Evolutionary conservation across 2,888 invertebrate genomes (phyloP).

Genomic region (Xylota sylvarum): DNA sequence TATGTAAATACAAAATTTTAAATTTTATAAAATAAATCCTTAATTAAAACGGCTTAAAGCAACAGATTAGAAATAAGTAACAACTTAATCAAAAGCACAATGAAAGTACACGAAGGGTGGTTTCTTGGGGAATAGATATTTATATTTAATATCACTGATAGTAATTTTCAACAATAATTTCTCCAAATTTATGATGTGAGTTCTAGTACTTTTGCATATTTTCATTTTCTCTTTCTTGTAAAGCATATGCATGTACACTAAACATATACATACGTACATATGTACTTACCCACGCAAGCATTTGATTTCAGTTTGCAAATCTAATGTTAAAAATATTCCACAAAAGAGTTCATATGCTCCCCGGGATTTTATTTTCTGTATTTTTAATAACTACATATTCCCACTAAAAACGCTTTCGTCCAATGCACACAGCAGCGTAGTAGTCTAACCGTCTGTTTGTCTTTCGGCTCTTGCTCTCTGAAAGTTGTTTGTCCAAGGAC

Average conservation of each 20-base stretch:
- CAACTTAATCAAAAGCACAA: background rate
- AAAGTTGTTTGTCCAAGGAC: slow-evolving; percentile 60
- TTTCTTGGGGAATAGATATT: background rate
- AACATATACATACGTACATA: too few species aligned
- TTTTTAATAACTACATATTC: slow-evolving; percentile 63
- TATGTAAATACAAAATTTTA: background rate
- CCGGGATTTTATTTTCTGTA: slow-evolving; percentile 53
- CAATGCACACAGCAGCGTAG: slow-evolving; percentile 52
- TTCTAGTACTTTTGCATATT: background rate
- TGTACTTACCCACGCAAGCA: background rate
- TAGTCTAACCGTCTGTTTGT: slow-evolving; percentile 64
- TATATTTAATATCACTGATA: background rate
- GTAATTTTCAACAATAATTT: background rate
- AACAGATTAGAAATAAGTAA: background rate
- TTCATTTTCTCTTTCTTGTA: slow-evolving; percentile 2
- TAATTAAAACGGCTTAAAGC: background rate
- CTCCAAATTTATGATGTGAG: background rate
- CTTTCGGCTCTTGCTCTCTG: slow-evolving; percentile 67
- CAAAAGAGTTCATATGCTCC: slow-evolving; percentile 46
- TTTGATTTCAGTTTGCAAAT: slow-evolving; percentile 50
- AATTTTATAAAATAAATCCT: too few species aligned
- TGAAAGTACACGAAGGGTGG: background rate
- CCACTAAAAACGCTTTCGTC: slow-evolving; percentile 29
- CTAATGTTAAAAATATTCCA: slow-evolving; percentile 42
- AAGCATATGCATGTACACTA: background rate